Evolutionary conservation across 1,140 invertebrate genomes (phyloP).

Genomic region (Aphelenchoides fujianensis): DNA sequence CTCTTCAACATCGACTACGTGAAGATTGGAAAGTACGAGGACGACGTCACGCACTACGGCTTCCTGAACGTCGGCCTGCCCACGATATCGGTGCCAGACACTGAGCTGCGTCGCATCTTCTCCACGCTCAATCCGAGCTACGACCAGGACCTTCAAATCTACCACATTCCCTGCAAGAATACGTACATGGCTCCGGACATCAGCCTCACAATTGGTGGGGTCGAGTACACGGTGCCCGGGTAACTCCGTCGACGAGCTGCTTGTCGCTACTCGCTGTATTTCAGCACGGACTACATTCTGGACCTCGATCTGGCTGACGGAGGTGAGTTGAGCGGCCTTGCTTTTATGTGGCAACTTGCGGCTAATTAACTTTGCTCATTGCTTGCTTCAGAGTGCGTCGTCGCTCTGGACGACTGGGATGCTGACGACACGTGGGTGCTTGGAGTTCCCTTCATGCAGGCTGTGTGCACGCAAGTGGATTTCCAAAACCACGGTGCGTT

Average conservation of each 20-base stretch:
- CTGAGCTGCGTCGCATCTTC: background rate
- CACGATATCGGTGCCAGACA: background rate
- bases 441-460: background rate
- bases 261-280: too few relatives aligned
- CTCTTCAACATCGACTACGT: too few relatives aligned
- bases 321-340: background rate
- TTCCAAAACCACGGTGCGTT: constrained; percentile 5
- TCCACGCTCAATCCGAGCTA: background rate
- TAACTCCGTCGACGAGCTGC: too few relatives aligned
- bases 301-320: too few relatives aligned
- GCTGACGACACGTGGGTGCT: too few relatives aligned
- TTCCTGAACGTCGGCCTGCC: background rate
- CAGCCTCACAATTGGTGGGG: background rate
- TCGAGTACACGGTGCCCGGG: background rate
- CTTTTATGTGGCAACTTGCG: background rate
- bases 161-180: background rate
- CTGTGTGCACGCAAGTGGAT: background rate
- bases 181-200: background rate
- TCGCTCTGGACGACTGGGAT: background rate
- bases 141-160: background rate
- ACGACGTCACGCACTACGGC: background rate
- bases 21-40: background rate
- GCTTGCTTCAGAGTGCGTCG: background rate
- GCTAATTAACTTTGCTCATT: background rate
- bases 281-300: too few relatives aligned